Percentiles rank a stretch among this genome's conserved stretches.
Evolutionary conservation across 2,888 invertebrate species (phyloP).

Genomic region (Iselma pallidipennis): DNA sequence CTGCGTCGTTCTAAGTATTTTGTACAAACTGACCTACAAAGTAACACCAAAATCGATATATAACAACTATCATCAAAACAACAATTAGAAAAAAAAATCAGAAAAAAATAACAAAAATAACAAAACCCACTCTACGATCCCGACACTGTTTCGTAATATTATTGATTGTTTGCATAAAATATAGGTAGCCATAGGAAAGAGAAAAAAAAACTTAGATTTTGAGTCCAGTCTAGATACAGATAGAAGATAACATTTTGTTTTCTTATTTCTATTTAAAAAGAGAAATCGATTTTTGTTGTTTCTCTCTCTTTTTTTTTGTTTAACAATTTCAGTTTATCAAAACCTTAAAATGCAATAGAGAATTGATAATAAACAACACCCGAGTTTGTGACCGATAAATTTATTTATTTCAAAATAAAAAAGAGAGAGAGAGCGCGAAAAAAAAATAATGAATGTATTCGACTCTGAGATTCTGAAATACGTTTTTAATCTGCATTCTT

Average conservation of each 20-base stretch:
- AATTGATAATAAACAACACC: background rate
- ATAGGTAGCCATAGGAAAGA: no score
- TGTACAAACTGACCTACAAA: background rate
- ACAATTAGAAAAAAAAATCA: background rate
- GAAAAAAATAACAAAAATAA: background rate
- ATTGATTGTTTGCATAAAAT: no score
- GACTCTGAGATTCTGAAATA: conserved; percentile 34
- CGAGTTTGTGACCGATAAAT: conserved; percentile 54
- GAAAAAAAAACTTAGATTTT: no score
- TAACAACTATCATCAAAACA: background rate
- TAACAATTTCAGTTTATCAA: background rate
- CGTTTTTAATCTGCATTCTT: conserved; percentile 40
- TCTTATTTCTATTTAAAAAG: background rate
- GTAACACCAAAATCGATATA: background rate
- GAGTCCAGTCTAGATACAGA: no score
- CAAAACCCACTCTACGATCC: no score
- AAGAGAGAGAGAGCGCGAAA: no score
- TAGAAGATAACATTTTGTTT: background rate
- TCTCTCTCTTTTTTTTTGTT: no score
- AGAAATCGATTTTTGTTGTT: no score
- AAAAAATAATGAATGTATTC: background rate
- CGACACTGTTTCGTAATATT: no score
- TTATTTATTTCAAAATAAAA: conserved; percentile 48
- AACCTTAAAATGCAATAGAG: background rate
- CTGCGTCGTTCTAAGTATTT: background rate